A percentile compares a stretch with the other conserved stretches of the same genome.
These are phyloP conservation scores for Scomberomorus guttatus DNA, from an alignment of 2,797 vertebrate species.

Conservation along the genomic window DNA sequence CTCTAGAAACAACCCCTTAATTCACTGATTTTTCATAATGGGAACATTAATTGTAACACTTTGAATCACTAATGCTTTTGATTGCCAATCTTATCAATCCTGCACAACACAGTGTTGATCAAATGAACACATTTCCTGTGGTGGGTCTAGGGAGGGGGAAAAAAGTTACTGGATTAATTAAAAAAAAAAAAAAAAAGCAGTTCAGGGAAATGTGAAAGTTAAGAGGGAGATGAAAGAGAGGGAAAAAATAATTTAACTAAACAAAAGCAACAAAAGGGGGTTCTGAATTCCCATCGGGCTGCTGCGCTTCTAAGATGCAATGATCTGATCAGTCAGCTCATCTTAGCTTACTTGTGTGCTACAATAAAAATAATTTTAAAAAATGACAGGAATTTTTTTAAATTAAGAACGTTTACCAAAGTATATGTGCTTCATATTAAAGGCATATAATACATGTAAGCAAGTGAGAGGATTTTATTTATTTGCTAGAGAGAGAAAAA, in stretches of 20 bases:
- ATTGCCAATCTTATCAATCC: conserved; percentile 82
- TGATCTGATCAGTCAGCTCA: conserved; percentile 21
- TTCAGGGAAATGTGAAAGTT: conserved; percentile 50
- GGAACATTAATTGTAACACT: conserved; percentile 71
- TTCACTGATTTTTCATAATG: conserved; percentile 71
- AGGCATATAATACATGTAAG: conserved; percentile 29
- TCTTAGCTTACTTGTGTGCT: conserved; percentile 6
- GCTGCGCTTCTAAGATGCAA: conserved; percentile 34
- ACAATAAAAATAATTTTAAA: background rate
- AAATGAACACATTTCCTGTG: conserved; percentile 79
- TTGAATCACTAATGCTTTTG: conserved; percentile 77
- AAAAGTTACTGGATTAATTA: conserved; percentile 54
- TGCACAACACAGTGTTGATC: conserved; percentile 78
- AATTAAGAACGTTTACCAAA: conserved; percentile 6
- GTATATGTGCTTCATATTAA: conserved; percentile 17
- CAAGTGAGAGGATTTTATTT: conserved; percentile 32
- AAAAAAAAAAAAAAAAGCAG: conserved; percentile 24
- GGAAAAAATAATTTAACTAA: conserved; percentile 26
- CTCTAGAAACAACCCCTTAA: conserved; percentile 65
- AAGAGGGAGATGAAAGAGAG: conserved; percentile 41
- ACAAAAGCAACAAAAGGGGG: conserved; percentile 43
- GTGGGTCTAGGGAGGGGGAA: conserved; percentile 61
- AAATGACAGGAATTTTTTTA: conserved; percentile 6
- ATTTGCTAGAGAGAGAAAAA: background rate
- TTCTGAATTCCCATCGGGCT: conserved; percentile 17